These are phyloP conservation scores for Anhinga anhinga DNA, from an alignment of 2,113 vertebrate species.

Conservation along the genomic window DNA sequence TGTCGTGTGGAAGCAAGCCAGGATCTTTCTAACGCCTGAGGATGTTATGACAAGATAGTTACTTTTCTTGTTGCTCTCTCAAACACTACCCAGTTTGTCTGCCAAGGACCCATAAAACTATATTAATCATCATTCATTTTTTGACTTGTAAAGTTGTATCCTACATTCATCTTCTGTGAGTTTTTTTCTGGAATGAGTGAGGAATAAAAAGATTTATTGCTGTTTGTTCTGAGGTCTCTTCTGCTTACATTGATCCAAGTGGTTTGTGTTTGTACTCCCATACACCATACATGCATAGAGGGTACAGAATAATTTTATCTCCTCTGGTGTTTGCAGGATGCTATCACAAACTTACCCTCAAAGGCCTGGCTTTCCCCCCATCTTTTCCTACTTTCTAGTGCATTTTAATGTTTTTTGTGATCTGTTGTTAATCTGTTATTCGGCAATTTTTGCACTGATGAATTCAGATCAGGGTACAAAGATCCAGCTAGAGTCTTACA, in stretches of 20 bases:
- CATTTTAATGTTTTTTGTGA: not conserved
- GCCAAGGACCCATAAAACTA: slow-evolving; percentile 10
- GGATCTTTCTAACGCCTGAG: slow-evolving; percentile 13
- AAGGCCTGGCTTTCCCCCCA: not conserved
- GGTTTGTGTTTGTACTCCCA: not conserved
- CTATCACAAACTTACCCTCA: not conserved
- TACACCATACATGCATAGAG: not conserved
- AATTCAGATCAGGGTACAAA: not conserved
- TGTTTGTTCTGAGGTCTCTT: not conserved
- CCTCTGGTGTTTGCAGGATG: not conserved
- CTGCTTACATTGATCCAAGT: not conserved
- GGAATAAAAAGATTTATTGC: not conserved
- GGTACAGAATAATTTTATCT: not conserved
- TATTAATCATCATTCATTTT: slow-evolving; percentile 40
- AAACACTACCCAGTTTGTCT: slow-evolving; percentile 20
- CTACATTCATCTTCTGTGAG: not conserved
- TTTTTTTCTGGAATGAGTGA: not conserved
- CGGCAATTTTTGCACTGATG: not conserved
- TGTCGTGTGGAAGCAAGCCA: slow-evolving; percentile 25
- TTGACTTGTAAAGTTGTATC: not conserved
- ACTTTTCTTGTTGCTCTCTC: slow-evolving; percentile 48
- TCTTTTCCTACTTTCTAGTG: not conserved
- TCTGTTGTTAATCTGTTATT: not conserved
- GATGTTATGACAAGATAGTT: slow-evolving; percentile 60
- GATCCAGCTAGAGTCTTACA: not conserved